Conservation (phyloP, 2,888 invertebrate genomes). For the Cephus spinipes region DNA sequence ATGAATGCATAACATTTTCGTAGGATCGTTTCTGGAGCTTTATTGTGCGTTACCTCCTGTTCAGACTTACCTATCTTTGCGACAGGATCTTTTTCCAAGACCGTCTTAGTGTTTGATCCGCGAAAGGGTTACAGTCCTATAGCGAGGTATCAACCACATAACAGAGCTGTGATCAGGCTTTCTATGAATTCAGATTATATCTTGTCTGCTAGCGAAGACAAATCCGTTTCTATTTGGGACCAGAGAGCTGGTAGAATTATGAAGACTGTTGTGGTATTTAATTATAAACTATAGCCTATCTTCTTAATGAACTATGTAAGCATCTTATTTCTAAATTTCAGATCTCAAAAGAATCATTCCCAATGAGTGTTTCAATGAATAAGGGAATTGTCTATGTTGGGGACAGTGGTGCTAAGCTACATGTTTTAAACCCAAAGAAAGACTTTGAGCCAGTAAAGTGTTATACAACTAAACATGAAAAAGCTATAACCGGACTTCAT, state of each 20-base stretch:
- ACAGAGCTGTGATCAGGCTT: constrained; percentile 68
- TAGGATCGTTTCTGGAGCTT: constrained; percentile 69
- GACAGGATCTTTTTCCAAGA: constrained; percentile 71
- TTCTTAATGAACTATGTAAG: neutral
- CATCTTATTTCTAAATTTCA: constrained; percentile 24
- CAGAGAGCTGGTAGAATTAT: constrained; percentile 68
- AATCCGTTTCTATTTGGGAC: constrained; percentile 71
- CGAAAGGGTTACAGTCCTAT: constrained; percentile 66
- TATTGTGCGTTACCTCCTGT: constrained; percentile 69
- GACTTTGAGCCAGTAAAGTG: constrained; percentile 50
- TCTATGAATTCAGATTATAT: constrained; percentile 66
- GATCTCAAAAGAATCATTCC: constrained; percentile 55
- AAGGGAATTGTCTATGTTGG: constrained; percentile 51
- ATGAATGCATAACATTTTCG: constrained; percentile 24
- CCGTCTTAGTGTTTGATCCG: constrained; percentile 70
- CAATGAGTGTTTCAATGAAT: constrained; percentile 55
- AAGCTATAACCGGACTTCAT: constrained; percentile 57
- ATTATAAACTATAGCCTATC: constrained; percentile 7
- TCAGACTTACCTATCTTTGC: constrained; percentile 67
- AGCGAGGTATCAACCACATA: constrained; percentile 68
- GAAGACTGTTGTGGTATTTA: constrained; percentile 49
- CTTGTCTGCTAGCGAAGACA: constrained; percentile 73
- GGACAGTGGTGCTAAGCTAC: constrained; percentile 51
- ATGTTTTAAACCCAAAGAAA: constrained; percentile 51
- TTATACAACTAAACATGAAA: constrained; percentile 52